Evolutionary conservation across 1,140 invertebrate genomes (phyloP), one percentile per base, ranked within the genome.

Genomic region (Pararge aegeria): DNA sequence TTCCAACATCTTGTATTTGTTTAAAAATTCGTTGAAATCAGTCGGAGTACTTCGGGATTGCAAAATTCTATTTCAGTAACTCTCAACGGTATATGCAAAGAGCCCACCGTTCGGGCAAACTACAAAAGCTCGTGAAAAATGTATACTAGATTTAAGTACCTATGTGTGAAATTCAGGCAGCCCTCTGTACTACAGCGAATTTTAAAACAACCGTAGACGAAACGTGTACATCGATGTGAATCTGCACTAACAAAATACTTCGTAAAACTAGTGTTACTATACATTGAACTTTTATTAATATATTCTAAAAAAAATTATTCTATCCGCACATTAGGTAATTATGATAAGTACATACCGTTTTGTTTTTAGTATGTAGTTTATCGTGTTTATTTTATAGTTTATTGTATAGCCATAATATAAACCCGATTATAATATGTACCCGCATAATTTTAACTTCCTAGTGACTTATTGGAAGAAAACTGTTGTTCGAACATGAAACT

Each of bases 91-190:
- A 58, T 50, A 57, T 48, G 51, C 51, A 57, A 64, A 57, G 61
- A 49, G 44, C 55, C 44, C 60, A 62, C 48, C 50, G 49, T 44
- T 53, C 50, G 50, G 56, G 48, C 19, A 51, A 53, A 57, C 38
- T 54, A 64, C 61, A 64, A 64, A 64, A 57, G 61, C 55, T 57
- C 42, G 40, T 57, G 61, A 58, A 64, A 64, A 64, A 64, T 64
- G 27, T 57, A 54, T 48, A 58, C 37, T 19, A 58, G 40, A 64
- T 54, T 63, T 64, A 54, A 64, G 55, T 53, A 54, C 50, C 38
- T 60, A 49, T 40, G 55, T 54, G 49, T 30, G 29, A 60, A 59
- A 59, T 52, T 46, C 58, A 37, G 48, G 5, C 21, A 20, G 24
- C 46, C 46, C 46, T 49, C 46, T 29, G 30, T 50, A 40, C 3